Conservation (phyloP, 2,888 invertebrate species). For the Odontomyia ornata region DNA sequence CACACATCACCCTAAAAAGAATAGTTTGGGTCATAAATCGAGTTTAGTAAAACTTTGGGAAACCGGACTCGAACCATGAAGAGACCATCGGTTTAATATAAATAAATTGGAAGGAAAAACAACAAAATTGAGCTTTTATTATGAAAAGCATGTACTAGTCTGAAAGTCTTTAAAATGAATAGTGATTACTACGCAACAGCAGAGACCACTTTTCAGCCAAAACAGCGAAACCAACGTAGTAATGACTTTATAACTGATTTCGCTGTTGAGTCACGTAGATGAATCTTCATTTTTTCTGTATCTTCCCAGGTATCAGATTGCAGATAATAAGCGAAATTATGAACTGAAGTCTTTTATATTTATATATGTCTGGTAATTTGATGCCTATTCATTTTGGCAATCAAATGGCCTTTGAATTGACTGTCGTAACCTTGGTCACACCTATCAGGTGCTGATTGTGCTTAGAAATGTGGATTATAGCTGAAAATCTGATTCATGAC, state of each 20-base stretch:
- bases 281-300: neutral
- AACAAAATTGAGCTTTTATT: too few relatives aligned
- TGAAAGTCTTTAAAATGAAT: too few relatives aligned
- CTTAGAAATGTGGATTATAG: too few relatives aligned
- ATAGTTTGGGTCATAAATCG: neutral
- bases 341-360: neutral
- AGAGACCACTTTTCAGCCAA: neutral
- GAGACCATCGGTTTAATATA: neutral
- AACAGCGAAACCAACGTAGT: neutral
- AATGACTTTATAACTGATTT: neutral
- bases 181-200: neutral
- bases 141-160: too few relatives aligned
- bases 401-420: neutral
- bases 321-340: neutral
- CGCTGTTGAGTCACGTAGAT: neutral
- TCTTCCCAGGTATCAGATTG: neutral
- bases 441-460: neutral
- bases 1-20: neutral
- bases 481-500: neutral
- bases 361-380: too few relatives aligned
- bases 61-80: neutral
- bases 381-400: neutral
- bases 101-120: too few relatives aligned
- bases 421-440: neutral
- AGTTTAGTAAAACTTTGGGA: neutral